Evolutionary conservation across 2,797 vertebrate species (phyloP).

Genomic region (Brachymystax lenok): DNA sequence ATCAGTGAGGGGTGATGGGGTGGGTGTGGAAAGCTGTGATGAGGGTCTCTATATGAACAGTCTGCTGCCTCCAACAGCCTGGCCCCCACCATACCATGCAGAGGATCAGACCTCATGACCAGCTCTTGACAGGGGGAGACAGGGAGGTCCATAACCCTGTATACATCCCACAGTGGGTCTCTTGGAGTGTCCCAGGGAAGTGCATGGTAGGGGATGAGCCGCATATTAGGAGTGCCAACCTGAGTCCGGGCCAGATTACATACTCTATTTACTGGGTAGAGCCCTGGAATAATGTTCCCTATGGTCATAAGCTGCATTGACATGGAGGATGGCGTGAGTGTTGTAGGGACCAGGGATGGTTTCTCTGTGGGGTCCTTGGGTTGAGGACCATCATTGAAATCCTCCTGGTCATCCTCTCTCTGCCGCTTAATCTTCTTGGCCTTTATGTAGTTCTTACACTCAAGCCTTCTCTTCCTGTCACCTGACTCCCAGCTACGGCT

Average conservation of each 20-base stretch:
- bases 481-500: conserved; percentile 22
- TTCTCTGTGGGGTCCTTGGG: background rate
- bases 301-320: background rate
- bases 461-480: background rate
- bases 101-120: conserved; percentile 32
- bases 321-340: background rate
- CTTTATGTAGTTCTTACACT: background rate
- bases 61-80: conserved; percentile 4
- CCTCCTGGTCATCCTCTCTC: background rate
- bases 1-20: conserved; percentile 42
- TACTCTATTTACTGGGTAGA: background rate
- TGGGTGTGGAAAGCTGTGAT: conserved; percentile 15
- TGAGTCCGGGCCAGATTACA: background rate
- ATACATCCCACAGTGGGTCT: conserved; percentile 32
- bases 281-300: background rate
- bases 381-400: background rate
- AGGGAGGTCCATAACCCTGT: conserved; percentile 28
- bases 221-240: background rate
- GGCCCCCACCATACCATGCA: conserved; percentile 25
- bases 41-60: conserved; percentile 16
- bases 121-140: conserved; percentile 35
- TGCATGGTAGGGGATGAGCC: conserved; percentile 18
- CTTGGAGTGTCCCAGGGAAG: conserved; percentile 9
- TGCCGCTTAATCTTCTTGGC: background rate
- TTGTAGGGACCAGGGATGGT: background rate